Conservation (phyloP, 2,113 vertebrate species). For the Onychostoma macrolepis region DNA sequence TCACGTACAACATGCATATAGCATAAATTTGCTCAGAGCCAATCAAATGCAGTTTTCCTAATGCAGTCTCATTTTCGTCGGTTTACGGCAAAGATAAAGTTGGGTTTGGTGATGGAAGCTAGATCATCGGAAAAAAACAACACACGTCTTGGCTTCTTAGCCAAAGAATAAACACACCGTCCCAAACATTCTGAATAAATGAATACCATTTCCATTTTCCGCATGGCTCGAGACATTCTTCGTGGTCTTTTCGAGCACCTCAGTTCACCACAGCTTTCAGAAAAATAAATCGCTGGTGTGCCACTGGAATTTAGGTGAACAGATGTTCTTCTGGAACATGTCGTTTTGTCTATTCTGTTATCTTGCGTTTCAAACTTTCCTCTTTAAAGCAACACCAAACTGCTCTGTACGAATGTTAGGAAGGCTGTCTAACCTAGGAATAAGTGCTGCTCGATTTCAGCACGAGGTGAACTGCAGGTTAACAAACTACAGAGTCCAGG, state of each 20-base stretch:
- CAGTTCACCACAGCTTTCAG: background rate
- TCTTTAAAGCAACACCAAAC: background rate
- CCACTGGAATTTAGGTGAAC: constrained; percentile 13
- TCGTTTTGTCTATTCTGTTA: background rate
- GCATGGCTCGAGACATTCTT: background rate
- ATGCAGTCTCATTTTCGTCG: background rate
- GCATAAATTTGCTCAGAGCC: background rate
- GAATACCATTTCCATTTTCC: constrained; percentile 1
- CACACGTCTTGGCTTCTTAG: background rate
- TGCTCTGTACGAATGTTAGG: background rate
- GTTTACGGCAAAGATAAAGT: background rate
- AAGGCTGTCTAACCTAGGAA: background rate
- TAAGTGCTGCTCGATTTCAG: background rate
- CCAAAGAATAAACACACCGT: background rate
- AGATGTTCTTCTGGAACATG: background rate
- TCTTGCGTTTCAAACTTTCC: background rate
- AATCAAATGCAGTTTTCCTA: background rate
- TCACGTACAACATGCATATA: background rate
- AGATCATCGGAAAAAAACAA: background rate
- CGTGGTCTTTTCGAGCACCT: background rate
- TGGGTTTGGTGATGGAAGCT: background rate
- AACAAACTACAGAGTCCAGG: constrained; percentile 1
- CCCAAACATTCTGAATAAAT: background rate
- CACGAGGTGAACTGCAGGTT: background rate
- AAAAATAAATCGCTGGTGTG: background rate